phyloP scores from a whole-genome alignment of 2,113 vertebrate species.

The Lucifuga dentata region DNA sequence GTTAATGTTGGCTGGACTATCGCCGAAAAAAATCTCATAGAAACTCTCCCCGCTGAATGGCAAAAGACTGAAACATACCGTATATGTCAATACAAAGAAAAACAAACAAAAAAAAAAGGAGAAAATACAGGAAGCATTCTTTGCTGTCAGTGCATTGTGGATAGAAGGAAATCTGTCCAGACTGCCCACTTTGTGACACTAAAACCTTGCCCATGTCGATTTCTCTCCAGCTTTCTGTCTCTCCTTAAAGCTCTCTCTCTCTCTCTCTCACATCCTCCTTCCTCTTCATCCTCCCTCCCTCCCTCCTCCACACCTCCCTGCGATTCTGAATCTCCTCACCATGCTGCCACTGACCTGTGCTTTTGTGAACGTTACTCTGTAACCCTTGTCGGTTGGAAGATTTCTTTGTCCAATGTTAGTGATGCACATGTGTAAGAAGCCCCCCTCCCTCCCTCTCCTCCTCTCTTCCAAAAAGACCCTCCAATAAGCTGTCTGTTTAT shows the following conservation, averaged over 20 bases:
- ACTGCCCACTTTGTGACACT: slow-evolving; percentile 86
- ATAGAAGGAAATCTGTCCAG: slow-evolving; percentile 88
- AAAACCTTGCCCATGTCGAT: slow-evolving; percentile 48
- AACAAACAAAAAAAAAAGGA: slow-evolving; percentile 17
- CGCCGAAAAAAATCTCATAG: slow-evolving; percentile 64
- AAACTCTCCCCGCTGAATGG: slow-evolving; percentile 75
- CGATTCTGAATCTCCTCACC: slow-evolving; percentile 47
- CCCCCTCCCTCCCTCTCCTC: slow-evolving; percentile 41
- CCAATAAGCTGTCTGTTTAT: slow-evolving; percentile 82
- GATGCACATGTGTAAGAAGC: slow-evolving; percentile 91
- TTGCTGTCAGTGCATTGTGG: slow-evolving; percentile 94
- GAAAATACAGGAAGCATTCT: slow-evolving; percentile 83
- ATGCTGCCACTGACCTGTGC: slow-evolving; percentile 87
- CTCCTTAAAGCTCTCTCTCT: slow-evolving; percentile 40
- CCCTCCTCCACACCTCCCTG: background rate
- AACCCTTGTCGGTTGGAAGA: slow-evolving; percentile 92
- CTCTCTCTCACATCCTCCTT: slow-evolving; percentile 34
- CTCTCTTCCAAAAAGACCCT: slow-evolving; percentile 67
- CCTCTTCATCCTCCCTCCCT: background rate
- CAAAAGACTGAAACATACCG: slow-evolving; percentile 45
- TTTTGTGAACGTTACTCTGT: slow-evolving; percentile 96
- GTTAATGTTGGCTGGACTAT: slow-evolving; percentile 71
- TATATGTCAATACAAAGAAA: slow-evolving; percentile 21
- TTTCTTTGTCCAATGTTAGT: slow-evolving; percentile 95
- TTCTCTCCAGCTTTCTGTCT: slow-evolving; percentile 52